Evolutionary conservation across 2,888 invertebrate species (phyloP), one percentile per base, ranked within the genome.

Genomic region (Myathropa florea): DNA sequence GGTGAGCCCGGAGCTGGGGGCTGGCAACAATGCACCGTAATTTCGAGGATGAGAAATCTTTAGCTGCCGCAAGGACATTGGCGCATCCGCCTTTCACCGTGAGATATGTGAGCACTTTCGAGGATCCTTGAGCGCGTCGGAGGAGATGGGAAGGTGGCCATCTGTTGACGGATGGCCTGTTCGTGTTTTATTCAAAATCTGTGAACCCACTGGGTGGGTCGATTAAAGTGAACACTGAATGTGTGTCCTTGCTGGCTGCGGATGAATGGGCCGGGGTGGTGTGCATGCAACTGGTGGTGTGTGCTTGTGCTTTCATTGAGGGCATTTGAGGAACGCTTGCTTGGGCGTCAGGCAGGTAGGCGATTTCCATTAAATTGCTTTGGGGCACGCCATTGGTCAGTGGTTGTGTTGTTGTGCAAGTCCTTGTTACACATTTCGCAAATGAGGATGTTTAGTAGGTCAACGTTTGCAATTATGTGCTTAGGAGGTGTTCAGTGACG

Each of bases 391-490:
- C 55, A 85, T 70, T 82, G 85, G 82, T 82, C 82, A 82, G 76
- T 57, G 46, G 65, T 71, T 65, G 80, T 61, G 60, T 80, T 75
- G 65, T 76, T 71, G 75, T 61, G 55, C 33, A 68, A 65, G 85
- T 59, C 85, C 82, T 82, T 82, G 85, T 82, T 85, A 85, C 82
- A 85, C 82, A 82, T 80, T 82, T 78, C 59, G 68, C 68, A 81
- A 85, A 85, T 73, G 77, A 53, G 73, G 70, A 28, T 72, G 64
- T 64, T 85, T 73, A 78, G 77, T 82, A 68, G 85, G 85, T 82
- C 85, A 78, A 46, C 59, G 77, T 82, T 60, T 82, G 77, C 77
- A 77, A 85, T 85, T 82, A 82, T 77, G 68, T 82, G 82, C 71
- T 76, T 76, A 84, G 60, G 61, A 46, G 46, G 75, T 84, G 67